phyloP scores from a whole-genome alignment of 2,888 invertebrate species.

The Ctena decussata region DNA sequence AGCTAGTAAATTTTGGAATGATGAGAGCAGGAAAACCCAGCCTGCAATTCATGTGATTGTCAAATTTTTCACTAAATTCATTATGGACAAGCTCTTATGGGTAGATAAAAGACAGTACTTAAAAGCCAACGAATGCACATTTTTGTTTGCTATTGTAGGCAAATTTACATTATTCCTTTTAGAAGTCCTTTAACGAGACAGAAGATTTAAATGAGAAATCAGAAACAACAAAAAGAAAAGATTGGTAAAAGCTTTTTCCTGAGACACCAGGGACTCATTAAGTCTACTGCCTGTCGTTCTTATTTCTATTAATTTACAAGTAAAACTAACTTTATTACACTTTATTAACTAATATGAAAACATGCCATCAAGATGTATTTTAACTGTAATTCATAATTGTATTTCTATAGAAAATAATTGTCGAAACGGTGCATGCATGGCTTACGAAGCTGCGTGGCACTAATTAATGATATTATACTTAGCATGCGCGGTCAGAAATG shows the following conservation, averaged over 20 bases:
- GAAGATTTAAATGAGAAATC: background rate
- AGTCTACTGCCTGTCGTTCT: background rate
- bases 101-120: too few relatives aligned
- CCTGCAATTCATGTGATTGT: too few relatives aligned
- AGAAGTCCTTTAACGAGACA: too few relatives aligned
- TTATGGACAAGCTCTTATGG: too few relatives aligned
- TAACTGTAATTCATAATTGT: conserved; percentile 7
- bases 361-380: background rate
- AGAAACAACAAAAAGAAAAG: background rate
- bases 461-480: conserved; percentile 14
- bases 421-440: conserved; percentile 1
- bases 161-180: too few relatives aligned
- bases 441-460: background rate
- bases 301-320: conserved; percentile 2
- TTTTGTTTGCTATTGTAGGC: too few relatives aligned
- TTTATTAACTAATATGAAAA: conserved; percentile 12
- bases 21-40: too few relatives aligned
- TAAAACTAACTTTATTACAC: conserved; percentile 16
- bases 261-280: conserved; percentile 5
- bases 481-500: conserved; percentile 10
- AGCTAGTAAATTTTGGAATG: too few relatives aligned
- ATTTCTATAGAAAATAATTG: conserved; percentile 6
- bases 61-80: too few relatives aligned
- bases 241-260: background rate
- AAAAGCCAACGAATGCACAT: too few relatives aligned